These are phyloP conservation scores for Melanotaenia trifasciata DNA, from an alignment of 2,797 vertebrate species.

Conservation along the genomic window DNA sequence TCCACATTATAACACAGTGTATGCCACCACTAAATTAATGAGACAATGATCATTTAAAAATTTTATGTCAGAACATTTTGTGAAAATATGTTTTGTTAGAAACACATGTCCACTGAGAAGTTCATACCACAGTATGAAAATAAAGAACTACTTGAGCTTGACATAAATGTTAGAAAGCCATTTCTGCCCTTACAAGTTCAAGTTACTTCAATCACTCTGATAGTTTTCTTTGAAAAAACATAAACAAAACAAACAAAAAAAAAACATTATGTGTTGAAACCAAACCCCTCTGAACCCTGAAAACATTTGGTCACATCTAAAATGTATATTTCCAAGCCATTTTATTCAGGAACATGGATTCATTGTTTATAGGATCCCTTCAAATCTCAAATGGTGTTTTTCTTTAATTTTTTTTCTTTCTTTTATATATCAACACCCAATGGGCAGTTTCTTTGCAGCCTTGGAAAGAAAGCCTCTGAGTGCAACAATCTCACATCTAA, in stretches of 20 bases:
- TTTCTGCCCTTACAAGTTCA: background rate
- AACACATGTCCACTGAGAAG: background rate
- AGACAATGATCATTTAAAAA: no score
- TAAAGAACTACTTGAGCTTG: background rate
- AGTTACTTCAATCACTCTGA: background rate
- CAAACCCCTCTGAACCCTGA: background rate
- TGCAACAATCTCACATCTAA: slow-evolving; percentile 30
- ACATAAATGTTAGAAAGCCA: background rate
- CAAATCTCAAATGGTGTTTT: background rate
- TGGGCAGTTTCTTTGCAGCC: slow-evolving; percentile 31
- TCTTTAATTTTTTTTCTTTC: background rate
- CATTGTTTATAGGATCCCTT: slow-evolving; percentile 2
- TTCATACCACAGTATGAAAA: background rate
- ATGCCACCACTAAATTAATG: no score
- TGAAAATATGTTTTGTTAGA: background rate
- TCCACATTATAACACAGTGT: no score
- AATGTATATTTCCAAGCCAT: slow-evolving; percentile 5
- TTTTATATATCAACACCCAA: slow-evolving; percentile 1
- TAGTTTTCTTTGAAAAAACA: background rate
- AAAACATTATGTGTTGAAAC: slow-evolving; percentile 24
- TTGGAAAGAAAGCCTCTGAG: slow-evolving; percentile 13
- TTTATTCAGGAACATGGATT: slow-evolving; percentile 17
- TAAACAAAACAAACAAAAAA: background rate
- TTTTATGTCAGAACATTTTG: no score
- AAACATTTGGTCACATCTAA: slow-evolving; percentile 15